Percentiles rank a stretch among this genome's conserved stretches.
Conservation (phyloP, 1,140 invertebrate species). For the Zaprionus camerounensis region DNA sequence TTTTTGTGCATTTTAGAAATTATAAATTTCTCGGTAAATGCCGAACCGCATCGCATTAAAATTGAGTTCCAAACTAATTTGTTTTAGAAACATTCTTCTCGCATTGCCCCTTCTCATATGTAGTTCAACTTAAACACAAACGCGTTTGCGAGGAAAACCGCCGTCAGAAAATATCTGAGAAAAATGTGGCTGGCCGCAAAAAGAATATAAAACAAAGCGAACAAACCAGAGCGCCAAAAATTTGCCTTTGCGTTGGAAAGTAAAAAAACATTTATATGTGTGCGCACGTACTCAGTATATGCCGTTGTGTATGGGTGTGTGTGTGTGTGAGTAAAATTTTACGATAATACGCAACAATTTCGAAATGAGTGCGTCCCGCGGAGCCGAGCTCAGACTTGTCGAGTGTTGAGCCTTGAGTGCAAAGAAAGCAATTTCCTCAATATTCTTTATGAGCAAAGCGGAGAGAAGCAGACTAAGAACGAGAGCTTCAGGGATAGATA, state of each 20-base stretch:
- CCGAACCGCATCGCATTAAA: conserved; percentile 44
- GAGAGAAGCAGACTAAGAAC: neutral
- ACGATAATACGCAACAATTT: conserved; percentile 80
- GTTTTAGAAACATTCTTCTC: conserved; percentile 30
- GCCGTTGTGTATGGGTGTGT: conserved; percentile 20
- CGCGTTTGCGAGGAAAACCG: conserved; percentile 34
- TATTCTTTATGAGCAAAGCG: conserved; percentile 67
- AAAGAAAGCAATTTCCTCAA: conserved; percentile 80
- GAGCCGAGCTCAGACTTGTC: conserved; percentile 43
- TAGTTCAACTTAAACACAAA: conserved; percentile 44
- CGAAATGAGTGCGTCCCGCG: conserved; percentile 72
- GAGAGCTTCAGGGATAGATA: neutral
- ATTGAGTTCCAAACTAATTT: conserved; percentile 40
- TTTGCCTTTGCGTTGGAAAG: conserved; percentile 11
- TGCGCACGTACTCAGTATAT: conserved; percentile 44
- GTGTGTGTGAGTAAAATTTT: conserved; percentile 75
- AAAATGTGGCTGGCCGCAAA: conserved; percentile 40
- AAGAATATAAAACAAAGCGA: conserved; percentile 38
- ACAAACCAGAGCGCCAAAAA: conserved; percentile 30
- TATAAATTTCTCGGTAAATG: neutral
- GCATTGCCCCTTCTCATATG: conserved; percentile 29
- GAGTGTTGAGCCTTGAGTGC: conserved; percentile 62
- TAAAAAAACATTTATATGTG: conserved; percentile 57
- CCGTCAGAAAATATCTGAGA: conserved; percentile 51
- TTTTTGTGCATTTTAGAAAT: neutral